Percentiles rank a stretch among this genome's conserved stretches.
Conservation (phyloP, 1,140 invertebrate species). For the Popillia japonica region DNA sequence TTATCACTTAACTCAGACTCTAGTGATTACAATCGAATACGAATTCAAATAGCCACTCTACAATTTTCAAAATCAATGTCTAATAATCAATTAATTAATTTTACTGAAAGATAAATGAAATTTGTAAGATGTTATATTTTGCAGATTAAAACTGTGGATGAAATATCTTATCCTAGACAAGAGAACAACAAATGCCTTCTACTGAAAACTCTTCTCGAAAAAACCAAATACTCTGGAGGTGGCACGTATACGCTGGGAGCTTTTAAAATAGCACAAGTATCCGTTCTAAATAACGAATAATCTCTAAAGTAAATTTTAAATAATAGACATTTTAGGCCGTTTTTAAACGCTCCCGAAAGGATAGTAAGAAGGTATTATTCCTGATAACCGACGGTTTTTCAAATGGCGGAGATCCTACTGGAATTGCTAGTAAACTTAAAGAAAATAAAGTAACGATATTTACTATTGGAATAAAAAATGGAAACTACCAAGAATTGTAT, state of each 20-base stretch:
- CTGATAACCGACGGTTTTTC: conserved; percentile 79
- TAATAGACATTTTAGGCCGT: conserved; percentile 62
- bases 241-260: conserved; percentile 76
- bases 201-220: conserved; percentile 68
- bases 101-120: no score
- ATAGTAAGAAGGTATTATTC: conserved; percentile 71
- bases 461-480: conserved; percentile 73
- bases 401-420: conserved; percentile 74
- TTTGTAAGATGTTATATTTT: neutral
- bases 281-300: neutral
- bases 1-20: no score
- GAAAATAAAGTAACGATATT: conserved; percentile 68
- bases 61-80: no score
- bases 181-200: conserved; percentile 72
- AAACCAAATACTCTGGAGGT: conserved; percentile 71
- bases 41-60: no score
- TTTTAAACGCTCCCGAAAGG: conserved; percentile 62
- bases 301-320: neutral
- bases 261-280: conserved; percentile 70
- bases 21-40: no score
- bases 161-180: conserved; percentile 63
- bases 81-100: no score
- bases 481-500: conserved; percentile 72
- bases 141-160: conserved; percentile 68
- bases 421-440: conserved; percentile 66